Evolutionary conservation across 2,888 invertebrate species (phyloP), one percentile per base, ranked within the genome.

Genomic region (Orgyia antiqua): DNA sequence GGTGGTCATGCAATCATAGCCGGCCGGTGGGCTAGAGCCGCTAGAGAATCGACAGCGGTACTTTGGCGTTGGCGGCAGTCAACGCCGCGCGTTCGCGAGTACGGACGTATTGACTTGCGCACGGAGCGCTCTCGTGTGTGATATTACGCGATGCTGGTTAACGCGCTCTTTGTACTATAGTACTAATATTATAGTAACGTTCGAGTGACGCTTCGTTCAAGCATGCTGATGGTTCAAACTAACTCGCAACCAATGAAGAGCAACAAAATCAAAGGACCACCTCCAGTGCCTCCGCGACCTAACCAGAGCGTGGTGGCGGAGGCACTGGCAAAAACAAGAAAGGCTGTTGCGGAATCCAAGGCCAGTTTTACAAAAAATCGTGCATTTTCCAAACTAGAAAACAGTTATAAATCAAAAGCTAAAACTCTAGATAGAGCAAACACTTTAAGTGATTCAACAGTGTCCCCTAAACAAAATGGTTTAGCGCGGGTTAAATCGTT

Each of bases 231-330:
- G 83, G 80, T 88, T 60, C 84, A 88, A 63, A 88, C 84, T 51
- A 89, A 88, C 68, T 76, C 88, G 47, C 89, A 88, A 52, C 84
- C 82, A 44, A 83, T 83, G 82, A 86, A 86, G 71, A 73, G 66
- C 60, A 70, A 51, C 54, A 86, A 84, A 62, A 58, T 86, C 32
- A 83, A 89, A 62, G 90, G 91, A 39, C 91, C 92, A 45, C 94
- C 94, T 50, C 94, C 94, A 56, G 93, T 94, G 48, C 94, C 94
- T 35, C 94, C 94, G 49, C 88, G 94, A 58, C 94, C 94, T 34
- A 92, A 91, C 70, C 90, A 92, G 62, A 91, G 89, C 58, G 87
- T 91, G 60, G 91, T 92, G 32, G 91, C 91, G 32, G 92, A 92
- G 75, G 92, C 93, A 33, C 80, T 93, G 45, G 91, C 92, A 39